These are phyloP conservation scores for Synanthedon vespiformis DNA, from an alignment of 2,888 invertebrate species.

Conservation along the genomic window DNA sequence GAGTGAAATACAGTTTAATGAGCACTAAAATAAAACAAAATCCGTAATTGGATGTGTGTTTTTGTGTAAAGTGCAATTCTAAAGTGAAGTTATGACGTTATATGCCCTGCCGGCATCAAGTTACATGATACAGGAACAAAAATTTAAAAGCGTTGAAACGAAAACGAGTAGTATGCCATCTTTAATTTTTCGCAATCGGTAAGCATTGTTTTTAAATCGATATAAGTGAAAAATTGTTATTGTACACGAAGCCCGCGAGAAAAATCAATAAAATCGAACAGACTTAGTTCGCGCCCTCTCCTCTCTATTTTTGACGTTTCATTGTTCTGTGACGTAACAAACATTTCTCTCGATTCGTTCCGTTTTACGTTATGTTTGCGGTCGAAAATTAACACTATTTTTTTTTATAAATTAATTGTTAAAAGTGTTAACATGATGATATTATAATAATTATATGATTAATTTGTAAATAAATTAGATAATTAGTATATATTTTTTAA, in stretches of 20 bases:
- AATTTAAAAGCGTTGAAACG: conserved; percentile 56
- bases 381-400: background rate
- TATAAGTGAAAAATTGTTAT: conserved; percentile 11
- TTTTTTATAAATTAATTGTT: background rate
- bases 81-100: conserved; percentile 69
- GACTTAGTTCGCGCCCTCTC: conserved; percentile 20
- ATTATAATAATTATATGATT: no score
- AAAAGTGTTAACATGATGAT: no score
- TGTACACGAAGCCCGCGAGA: conserved; percentile 3
- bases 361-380: background rate
- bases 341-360: background rate
- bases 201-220: conserved; percentile 37
- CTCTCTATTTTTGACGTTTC: conserved; percentile 4
- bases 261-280: conserved; percentile 8
- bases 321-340: conserved; percentile 9
- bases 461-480: no score
- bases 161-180: conserved; percentile 69
- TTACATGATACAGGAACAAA: conserved; percentile 60
- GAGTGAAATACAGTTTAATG: conserved; percentile 31
- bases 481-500: no score
- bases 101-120: conserved; percentile 58
- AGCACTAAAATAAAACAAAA: conserved; percentile 37
- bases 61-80: conserved; percentile 37
- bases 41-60: conserved; percentile 32
- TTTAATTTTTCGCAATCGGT: conserved; percentile 75